Evolutionary conservation across 2,797 vertebrate genomes (phyloP), one percentile per base, ranked within the genome.

Genomic region (Scomberomorus guttatus): DNA sequence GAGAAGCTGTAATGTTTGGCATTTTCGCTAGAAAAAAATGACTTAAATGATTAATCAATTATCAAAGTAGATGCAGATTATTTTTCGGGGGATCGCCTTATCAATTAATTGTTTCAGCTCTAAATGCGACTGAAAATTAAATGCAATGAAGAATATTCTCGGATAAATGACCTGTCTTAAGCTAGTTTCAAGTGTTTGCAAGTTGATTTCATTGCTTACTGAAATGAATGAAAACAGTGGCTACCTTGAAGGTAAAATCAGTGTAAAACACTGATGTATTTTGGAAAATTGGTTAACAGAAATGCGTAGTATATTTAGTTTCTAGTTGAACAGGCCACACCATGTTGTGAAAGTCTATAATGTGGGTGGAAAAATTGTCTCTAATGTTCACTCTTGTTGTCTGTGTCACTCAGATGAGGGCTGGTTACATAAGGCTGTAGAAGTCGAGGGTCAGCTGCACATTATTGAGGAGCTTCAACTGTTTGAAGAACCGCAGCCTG

Each of bases 351-450:
- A 9, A 42, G 6, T 14, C 46, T 50, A 18, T 50, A 50, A 20
- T 50, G 46, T 50, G 46, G 46, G 46, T 50, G 46, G 46, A 20
- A 20, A 20, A 50, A 50, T 50, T 50, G 46, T 50, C 46, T 48
- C 25, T 55, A 22, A 60, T 54, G 22, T 69, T 46, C 48, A 20
- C 69, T 37, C 15, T 58, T 48, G 74, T 48, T 75, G n/a, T 50
- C 1, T 25, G 24, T 60, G 42, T 81, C 32, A 7, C 68, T 62
- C 87, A 99, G 98, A 96, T 85, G 96, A 98, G 0, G 98, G 98
- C 79, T 99, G 97, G 97, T 91, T 99, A 84, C 98, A 99, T 92
- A 98, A 97, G 90, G 97, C 97, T 0, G 96, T 99, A 37, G 95
- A 97, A 46, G 82, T 97, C 39, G 87, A 94, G 52, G 95, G 96